Percentiles rank a stretch among this genome's conserved stretches.
phyloP scores from a whole-genome alignment of 2,113 vertebrate species.

The Ceratotherium simum region DNA sequence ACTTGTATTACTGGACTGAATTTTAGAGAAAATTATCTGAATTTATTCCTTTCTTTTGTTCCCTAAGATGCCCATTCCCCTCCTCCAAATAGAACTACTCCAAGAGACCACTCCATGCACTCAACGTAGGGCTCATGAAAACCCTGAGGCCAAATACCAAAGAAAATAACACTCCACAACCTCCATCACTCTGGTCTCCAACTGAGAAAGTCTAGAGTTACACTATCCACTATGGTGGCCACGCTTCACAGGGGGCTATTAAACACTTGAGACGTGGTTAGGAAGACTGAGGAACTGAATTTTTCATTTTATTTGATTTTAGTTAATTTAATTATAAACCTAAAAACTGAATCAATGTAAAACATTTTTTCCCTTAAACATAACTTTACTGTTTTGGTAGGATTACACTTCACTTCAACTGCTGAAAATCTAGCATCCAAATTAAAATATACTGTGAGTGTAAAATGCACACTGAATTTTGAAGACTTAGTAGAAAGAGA shows the following conservation, averaged over 20 bases:
- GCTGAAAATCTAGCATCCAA: not conserved
- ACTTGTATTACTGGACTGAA: not conserved
- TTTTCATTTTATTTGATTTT: not conserved
- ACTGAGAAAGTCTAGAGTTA: not conserved
- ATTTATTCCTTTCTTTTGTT: not conserved
- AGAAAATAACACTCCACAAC: not conserved
- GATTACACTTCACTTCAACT: not conserved
- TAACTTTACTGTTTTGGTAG: not conserved
- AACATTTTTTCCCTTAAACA: not conserved
- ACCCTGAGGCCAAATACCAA: not conserved
- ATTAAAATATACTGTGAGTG: not conserved
- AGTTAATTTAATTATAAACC: not conserved
- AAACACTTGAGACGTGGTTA: not conserved
- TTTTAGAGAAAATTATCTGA: not conserved
- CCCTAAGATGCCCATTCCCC: not conserved
- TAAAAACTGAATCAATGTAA: not conserved
- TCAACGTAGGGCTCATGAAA: not conserved
- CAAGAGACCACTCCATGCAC: not conserved
- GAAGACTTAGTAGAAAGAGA: not conserved
- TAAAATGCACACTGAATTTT: conserved; percentile 1
- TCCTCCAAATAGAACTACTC: not conserved
- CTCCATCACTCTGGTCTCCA: not conserved
- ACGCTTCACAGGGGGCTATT: rapidly evolving
- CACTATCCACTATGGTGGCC: not conserved
- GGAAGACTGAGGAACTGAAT: not conserved